These are phyloP conservation scores for Cheracebus regulus DNA, from an alignment of 2,797 vertebrate species.

Conservation along the genomic window DNA sequence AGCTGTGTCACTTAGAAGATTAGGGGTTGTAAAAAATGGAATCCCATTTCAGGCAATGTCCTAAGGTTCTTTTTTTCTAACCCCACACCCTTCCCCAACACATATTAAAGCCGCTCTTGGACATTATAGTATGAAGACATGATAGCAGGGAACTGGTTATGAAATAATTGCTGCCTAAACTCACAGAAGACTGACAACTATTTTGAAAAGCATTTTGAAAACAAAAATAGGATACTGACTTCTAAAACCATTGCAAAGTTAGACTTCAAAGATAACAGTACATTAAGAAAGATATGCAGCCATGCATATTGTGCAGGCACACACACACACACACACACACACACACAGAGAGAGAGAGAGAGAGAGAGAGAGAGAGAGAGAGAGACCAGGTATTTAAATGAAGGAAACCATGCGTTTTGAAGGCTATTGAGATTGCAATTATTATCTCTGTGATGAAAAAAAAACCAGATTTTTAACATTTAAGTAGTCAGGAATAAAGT, in stretches of 20 bases:
- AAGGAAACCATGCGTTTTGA: background rate
- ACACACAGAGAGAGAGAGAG: too few species aligned
- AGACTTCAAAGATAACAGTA: background rate
- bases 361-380: too few species aligned
- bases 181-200: background rate
- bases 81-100: background rate
- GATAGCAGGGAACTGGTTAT: accelerated
- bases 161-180: background rate
- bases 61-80: background rate
- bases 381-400: background rate
- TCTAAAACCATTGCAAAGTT: background rate
- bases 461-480: background rate
- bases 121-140: background rate
- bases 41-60: background rate
- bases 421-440: background rate
- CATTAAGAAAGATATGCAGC: background rate
- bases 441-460: background rate
- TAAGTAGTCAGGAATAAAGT: background rate
- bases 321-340: background rate
- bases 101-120: background rate
- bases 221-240: background rate
- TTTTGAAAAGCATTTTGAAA: background rate
- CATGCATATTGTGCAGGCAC: accelerated
- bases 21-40: background rate
- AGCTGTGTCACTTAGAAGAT: background rate